Evolutionary conservation across 1,140 invertebrate genomes (phyloP).

Genomic region (Cylas formicarius): DNA sequence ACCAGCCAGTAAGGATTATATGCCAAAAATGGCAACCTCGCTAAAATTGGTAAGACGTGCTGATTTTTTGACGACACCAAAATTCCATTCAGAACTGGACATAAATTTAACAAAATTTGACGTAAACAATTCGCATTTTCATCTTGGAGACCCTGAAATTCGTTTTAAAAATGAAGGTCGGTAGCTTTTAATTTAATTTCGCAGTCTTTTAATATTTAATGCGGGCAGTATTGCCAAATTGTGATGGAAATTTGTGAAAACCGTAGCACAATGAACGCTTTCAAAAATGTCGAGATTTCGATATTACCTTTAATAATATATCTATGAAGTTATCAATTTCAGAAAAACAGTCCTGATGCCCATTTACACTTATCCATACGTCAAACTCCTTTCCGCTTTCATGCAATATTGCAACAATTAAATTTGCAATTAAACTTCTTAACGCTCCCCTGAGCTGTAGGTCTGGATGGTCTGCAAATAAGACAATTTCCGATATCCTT

Average conservation of each 20-base stretch:
- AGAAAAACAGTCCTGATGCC: conserved; percentile 13
- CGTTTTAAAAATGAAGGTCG: background rate
- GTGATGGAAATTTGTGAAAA: conserved; percentile 1
- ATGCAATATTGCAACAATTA: conserved; percentile 56
- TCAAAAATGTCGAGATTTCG: conserved; percentile 22
- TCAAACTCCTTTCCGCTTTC: conserved; percentile 51
- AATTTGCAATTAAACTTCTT: conserved; percentile 58
- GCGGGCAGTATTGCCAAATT: background rate
- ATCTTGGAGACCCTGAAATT: conserved; percentile 56
- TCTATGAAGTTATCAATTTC: conserved; percentile 8
- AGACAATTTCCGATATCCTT: conserved; percentile 60
- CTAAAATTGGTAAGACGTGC: conserved; percentile 49
- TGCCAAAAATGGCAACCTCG: conserved; percentile 55
- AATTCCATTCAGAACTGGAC: conserved; percentile 53
- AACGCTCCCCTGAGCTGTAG: conserved; percentile 74
- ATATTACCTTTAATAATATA: conserved; percentile 16
- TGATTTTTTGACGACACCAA: conserved; percentile 51
- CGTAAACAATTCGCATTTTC: conserved; percentile 61
- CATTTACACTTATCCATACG: conserved; percentile 43
- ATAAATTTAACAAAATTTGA: conserved; percentile 53
- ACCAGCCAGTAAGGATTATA: conserved; percentile 81
- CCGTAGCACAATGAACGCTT: background rate
- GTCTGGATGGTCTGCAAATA: conserved; percentile 67
- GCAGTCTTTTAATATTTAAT: background rate
- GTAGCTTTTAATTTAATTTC: background rate